A percentile compares a stretch with the other conserved stretches of the same genome.
Evolutionary conservation across 2,113 vertebrate species (phyloP).

Genomic region (Sphaerodactylus townsendi): DNA sequence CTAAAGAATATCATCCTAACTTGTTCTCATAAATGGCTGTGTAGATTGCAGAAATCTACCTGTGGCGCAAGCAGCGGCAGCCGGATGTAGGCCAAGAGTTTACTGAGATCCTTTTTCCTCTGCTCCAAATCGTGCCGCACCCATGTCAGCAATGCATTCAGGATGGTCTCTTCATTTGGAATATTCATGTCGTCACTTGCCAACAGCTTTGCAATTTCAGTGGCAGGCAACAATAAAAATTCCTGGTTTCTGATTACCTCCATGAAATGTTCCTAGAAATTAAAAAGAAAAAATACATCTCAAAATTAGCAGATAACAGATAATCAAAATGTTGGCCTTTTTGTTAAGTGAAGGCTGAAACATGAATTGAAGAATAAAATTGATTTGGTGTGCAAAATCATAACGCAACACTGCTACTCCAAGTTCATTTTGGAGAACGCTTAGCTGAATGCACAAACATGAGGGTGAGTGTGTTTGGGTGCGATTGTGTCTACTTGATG

Average conservation of each 20-base stretch:
- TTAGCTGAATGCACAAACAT: no score
- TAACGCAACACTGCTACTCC: no score
- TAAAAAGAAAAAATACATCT: conserved; percentile 48
- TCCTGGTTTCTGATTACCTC: conserved; percentile 96
- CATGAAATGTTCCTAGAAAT: conserved; percentile 91
- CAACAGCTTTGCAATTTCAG: conserved; percentile 92
- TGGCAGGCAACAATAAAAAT: conserved; percentile 89
- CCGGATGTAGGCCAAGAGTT: conserved; percentile 89
- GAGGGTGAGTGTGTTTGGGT: no score
- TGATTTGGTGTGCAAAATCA: no score
- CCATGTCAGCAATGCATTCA: conserved; percentile 92
- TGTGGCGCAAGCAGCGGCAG: conserved; percentile 94
- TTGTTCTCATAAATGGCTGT: not conserved
- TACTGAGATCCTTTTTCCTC: conserved; percentile 85
- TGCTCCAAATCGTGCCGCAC: conserved; percentile 84
- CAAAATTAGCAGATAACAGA: conserved; percentile 25
- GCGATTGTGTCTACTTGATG: no score
- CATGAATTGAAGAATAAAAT: not conserved
- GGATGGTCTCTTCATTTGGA: conserved; percentile 92
- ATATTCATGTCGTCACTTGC: conserved; percentile 97
- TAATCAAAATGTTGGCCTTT: not conserved
- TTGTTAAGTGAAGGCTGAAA: not conserved
- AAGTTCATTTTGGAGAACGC: no score
- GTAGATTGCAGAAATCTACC: conserved; percentile 71
- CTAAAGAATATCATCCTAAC: not conserved